Conservation (phyloP, 2,888 invertebrate species). For the Sceliomorpha sp. region DNA sequence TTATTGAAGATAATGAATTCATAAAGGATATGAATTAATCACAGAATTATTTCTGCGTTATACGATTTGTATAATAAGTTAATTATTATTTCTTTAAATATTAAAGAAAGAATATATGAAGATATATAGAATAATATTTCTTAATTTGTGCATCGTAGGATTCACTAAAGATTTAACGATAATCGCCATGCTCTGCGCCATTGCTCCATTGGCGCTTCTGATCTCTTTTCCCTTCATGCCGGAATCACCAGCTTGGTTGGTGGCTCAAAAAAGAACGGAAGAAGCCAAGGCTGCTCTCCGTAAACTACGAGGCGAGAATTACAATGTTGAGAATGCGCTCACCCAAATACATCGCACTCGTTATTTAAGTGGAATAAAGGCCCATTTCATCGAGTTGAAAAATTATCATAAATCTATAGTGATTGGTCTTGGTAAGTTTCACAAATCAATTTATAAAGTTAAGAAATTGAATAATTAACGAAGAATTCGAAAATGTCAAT, state of each 20-base stretch:
- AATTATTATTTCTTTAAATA: no score
- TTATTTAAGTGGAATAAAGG: constrained; percentile 55
- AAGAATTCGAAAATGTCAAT: no score
- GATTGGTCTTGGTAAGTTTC: constrained; percentile 55
- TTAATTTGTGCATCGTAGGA: constrained; percentile 69
- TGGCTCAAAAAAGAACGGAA: constrained; percentile 82
- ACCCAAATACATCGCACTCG: constrained; percentile 75
- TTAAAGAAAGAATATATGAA: no score
- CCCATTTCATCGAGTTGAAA: no score
- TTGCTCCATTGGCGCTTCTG: constrained; percentile 79
- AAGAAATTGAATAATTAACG: neutral
- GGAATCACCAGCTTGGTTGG: constrained; percentile 86
- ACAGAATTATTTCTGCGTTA: no score
- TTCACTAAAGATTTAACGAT: constrained; percentile 77
- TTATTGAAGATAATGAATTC: no score
- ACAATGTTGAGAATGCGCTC: constrained; percentile 83
- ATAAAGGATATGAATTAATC: no score
- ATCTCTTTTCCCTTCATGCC: constrained; percentile 84
- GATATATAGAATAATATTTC: no score
- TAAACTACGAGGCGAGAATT: constrained; percentile 84
- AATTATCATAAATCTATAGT: constrained; percentile 49
- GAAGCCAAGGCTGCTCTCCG: constrained; percentile 84
- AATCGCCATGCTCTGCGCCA: constrained; percentile 79
- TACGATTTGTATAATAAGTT: no score
- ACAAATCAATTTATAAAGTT: constrained; percentile 12